Conservation (phyloP, 2,797 vertebrate species). For the Gallinago nigripennis region DNA sequence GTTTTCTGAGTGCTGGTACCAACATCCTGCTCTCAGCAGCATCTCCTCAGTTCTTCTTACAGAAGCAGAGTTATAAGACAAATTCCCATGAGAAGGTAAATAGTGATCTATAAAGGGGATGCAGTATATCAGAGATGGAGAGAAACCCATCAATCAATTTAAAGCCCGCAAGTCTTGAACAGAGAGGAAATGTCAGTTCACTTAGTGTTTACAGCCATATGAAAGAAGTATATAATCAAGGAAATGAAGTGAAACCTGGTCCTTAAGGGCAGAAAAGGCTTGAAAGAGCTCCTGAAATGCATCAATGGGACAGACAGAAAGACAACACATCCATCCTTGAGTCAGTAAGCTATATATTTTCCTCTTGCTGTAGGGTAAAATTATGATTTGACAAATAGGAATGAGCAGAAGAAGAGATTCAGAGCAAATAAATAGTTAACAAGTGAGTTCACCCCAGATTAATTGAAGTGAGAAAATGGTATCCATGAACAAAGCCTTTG, state of each 20-base stretch:
- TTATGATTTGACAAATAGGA: conserved; percentile 17
- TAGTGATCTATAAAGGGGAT: background rate
- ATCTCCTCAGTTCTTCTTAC: background rate
- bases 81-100: background rate
- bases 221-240: conserved; percentile 25
- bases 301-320: conserved; percentile 11
- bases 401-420: background rate
- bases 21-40: background rate
- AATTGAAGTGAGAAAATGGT: background rate
- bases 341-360: background rate
- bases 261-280: conserved; percentile 34
- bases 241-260: conserved; percentile 26
- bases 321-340: conserved; percentile 28
- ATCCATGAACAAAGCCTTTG: background rate
- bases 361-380: background rate
- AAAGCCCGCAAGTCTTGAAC: background rate
- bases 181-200: background rate
- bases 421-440: background rate
- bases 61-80: background rate
- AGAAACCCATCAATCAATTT: background rate
- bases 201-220: conserved; percentile 17
- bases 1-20: background rate
- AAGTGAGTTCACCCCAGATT: background rate
- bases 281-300: background rate
- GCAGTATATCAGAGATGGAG: background rate